Base-by-base conservation (phyloP, 1,140 invertebrate genomes). In the Ladona fulva region DNA sequence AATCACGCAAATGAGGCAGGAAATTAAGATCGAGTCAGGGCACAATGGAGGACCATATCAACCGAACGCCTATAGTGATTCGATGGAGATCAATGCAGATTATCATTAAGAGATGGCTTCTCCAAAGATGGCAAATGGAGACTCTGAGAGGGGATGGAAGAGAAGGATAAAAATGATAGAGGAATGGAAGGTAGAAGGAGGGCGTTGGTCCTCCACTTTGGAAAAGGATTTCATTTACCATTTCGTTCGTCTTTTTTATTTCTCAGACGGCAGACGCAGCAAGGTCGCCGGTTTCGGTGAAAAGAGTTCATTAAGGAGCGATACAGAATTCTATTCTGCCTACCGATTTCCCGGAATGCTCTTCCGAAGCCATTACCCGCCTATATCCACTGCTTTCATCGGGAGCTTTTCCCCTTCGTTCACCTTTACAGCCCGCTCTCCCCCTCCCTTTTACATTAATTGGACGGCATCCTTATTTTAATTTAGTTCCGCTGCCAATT, bases 271-370 rank as follows among this genome's bases (percentile, higher is more conserved):
- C 14, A 16, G 52, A 66, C 14, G 52, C 52, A 19, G 52, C 52
- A 66, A 66, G 52, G 52, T 66, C n/a, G n/a, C 52, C 52, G 52
- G 3, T 16, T 19, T 66, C n/a, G 12, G 52, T 66, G 52, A 66
- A 66, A 66, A 66, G 52, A 66, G 52, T 66, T 66, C 52, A 66
- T 66, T 66, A 66, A 66, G 52, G 52, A 66, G 52, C 52, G n/a
- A 66, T 66, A 66, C 52, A 66, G 12, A 16, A 19, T 66, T 66
- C n/a, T 66, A 16, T 22, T 66, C 29, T 37, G 29, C 29, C 8
- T 37, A 8, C 29, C 29, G 29, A 37, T 37, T 37, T 37, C 29
- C 29, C 29, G 29, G 29, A 5, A 37, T 37, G 29, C 29, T 37
- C 29, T 37, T 37, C 29, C 29, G 29, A 37, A 37, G 29, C 29